Conservation (phyloP, 2,888 invertebrate species). For the Cheilosia scutellata region DNA sequence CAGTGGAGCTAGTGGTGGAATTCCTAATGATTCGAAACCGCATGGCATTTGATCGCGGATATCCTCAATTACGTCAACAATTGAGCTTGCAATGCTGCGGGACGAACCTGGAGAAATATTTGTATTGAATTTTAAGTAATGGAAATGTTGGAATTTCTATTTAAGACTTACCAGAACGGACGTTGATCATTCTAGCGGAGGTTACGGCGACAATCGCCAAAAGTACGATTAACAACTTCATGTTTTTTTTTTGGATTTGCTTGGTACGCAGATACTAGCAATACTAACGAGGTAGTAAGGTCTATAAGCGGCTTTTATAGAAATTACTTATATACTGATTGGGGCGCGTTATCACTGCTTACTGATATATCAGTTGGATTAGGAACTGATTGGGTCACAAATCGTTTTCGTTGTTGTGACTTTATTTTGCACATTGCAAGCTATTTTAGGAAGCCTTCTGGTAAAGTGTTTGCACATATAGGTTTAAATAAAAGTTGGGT, state of each 20-base stretch:
- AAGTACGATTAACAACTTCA: conserved; percentile 80
- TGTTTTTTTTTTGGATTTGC: conserved; percentile 66
- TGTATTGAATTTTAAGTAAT: background rate
- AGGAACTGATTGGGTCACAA: conserved; percentile 46
- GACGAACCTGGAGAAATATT: background rate
- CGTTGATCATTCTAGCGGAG: conserved; percentile 51
- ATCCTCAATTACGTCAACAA: conserved; percentile 77
- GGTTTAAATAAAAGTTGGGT: no score
- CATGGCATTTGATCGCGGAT: conserved; percentile 81
- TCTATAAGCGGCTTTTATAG: conserved; percentile 51
- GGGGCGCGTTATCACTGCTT: conserved; percentile 41
- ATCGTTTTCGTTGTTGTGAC: background rate
- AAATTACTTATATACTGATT: conserved; percentile 13
- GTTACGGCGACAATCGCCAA: conserved; percentile 80
- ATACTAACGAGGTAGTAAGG: conserved; percentile 21
- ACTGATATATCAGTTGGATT: conserved; percentile 48
- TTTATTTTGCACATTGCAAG: background rate
- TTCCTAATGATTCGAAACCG: conserved; percentile 79
- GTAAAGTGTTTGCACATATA: background rate
- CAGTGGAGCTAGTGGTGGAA: conserved; percentile 81
- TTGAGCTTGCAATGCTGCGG: conserved; percentile 78
- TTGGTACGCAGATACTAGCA: conserved; percentile 26
- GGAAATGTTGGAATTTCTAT: background rate
- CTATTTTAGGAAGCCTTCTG: conserved; percentile 6
- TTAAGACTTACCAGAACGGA: conserved; percentile 37